These are phyloP conservation scores for Chiloscyllium plagiosum DNA, from an alignment of 2,113 vertebrate genomes.

Conservation along the genomic window DNA sequence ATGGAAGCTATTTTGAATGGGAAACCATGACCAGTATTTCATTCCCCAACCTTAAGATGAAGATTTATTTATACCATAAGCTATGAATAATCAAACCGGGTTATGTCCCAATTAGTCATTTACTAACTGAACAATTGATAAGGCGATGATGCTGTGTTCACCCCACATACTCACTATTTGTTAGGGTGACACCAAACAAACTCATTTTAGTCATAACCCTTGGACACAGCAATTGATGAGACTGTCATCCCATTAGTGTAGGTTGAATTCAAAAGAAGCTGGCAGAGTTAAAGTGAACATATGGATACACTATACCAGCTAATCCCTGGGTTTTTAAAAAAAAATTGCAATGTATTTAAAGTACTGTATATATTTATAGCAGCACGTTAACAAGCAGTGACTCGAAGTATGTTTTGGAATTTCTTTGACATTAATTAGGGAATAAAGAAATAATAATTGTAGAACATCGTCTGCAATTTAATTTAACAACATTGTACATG, in stretches of 20 bases:
- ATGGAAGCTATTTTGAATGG: neutral
- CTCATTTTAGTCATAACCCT: neutral
- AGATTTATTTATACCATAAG: neutral
- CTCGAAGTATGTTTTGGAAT: slow-evolving; percentile 1
- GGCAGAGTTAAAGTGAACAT: neutral
- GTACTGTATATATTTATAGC: neutral
- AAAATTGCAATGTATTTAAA: neutral
- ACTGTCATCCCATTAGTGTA: neutral
- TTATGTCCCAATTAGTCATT: neutral
- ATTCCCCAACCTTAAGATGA: neutral
- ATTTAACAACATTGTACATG: neutral
- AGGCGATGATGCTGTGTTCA: neutral
- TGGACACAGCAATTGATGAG: neutral
- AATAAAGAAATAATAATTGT: slow-evolving; percentile 7
- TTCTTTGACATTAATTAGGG: slow-evolving; percentile 23
- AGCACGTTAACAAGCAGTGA: neutral
- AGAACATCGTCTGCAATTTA: slow-evolving; percentile 1
- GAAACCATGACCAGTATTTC: neutral
- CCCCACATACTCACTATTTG: neutral
- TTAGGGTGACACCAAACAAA: neutral
- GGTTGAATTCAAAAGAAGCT: neutral
- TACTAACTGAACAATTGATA: neutral
- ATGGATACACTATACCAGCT: neutral
- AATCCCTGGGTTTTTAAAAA: neutral
- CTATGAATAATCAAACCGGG: neutral